phyloP scores from a whole-genome alignment of 2,797 vertebrate genomes.

The Enteromius viviparus region DNA sequence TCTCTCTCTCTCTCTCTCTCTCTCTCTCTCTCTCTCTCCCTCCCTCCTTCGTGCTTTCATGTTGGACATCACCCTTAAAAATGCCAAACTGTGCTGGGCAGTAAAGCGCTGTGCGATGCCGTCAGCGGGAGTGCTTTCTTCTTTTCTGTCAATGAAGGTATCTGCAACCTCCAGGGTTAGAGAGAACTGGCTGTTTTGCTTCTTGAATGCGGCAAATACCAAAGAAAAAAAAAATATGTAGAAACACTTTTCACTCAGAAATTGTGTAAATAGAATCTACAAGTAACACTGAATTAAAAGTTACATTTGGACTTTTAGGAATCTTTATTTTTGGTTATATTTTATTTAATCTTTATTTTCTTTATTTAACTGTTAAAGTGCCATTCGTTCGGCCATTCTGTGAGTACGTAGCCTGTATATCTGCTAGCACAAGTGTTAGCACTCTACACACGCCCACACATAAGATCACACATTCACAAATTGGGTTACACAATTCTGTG shows the following conservation, averaged over 20 bases:
- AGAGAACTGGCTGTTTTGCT: not conserved
- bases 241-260: not conserved
- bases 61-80: constrained; percentile 41
- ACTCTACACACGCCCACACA: constrained; percentile 31
- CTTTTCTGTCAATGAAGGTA: constrained; percentile 2
- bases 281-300: not conserved
- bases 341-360: not conserved
- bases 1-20: constrained; percentile 57
- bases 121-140: constrained; percentile 4
- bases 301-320: not conserved
- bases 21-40: constrained; percentile 46
- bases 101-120: not conserved
- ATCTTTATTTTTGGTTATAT: not conserved
- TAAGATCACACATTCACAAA: constrained; percentile 28
- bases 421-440: constrained; percentile 17
- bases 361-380: not conserved
- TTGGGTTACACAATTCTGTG: constrained; percentile 43
- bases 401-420: not conserved
- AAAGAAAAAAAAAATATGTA: not conserved
- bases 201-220: not conserved
- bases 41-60: constrained; percentile 51
- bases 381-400: not conserved
- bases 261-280: not conserved
- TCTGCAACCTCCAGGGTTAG: constrained; percentile 25
- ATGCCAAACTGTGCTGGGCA: constrained; percentile 25